A percentile compares a stretch with the other conserved stretches of the same genome.
phyloP scores from a whole-genome alignment of 1,140 invertebrate genomes.

The Muscidifurax raptorellus region DNA sequence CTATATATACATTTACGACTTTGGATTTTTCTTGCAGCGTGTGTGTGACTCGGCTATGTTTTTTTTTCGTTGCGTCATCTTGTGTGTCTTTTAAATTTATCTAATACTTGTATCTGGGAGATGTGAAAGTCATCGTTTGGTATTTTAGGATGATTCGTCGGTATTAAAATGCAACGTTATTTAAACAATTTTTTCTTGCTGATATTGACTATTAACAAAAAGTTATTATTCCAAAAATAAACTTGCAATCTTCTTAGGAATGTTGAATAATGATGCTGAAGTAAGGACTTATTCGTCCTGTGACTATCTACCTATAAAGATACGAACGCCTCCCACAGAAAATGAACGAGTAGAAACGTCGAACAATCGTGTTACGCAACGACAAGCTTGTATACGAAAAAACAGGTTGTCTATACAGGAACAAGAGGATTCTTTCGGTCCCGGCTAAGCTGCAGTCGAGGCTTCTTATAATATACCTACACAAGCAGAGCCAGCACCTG shows the following conservation, averaged over 20 bases:
- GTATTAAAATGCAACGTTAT: too few relatives aligned
- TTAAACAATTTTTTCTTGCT: too few relatives aligned
- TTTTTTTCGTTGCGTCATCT: too few relatives aligned
- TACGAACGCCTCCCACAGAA: neutral
- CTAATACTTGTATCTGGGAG: too few relatives aligned
- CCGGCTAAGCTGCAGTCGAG: neutral
- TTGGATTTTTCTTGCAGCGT: neutral
- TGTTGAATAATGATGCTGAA: neutral
- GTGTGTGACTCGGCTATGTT: too few relatives aligned
- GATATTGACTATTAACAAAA: too few relatives aligned
- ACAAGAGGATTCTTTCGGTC: neutral
- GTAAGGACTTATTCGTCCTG: too few relatives aligned
- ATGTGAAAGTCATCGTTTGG: too few relatives aligned
- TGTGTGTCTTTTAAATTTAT: too few relatives aligned
- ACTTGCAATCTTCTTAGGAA: neutral
- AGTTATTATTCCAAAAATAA: too few relatives aligned
- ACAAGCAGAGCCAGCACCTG: constrained; percentile 22
- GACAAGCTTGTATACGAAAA: neutral
- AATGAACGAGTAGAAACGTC: neutral
- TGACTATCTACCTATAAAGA: too few relatives aligned
- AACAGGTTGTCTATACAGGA: neutral
- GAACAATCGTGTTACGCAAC: neutral
- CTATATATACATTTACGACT: neutral
- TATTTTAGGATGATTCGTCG: too few relatives aligned
- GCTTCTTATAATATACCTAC: neutral